Percentiles rank a stretch among this genome's conserved stretches.
These are phyloP conservation scores for Adelosebastes latens DNA, from an alignment of 2,797 vertebrate genomes.

Conservation along the genomic window DNA sequence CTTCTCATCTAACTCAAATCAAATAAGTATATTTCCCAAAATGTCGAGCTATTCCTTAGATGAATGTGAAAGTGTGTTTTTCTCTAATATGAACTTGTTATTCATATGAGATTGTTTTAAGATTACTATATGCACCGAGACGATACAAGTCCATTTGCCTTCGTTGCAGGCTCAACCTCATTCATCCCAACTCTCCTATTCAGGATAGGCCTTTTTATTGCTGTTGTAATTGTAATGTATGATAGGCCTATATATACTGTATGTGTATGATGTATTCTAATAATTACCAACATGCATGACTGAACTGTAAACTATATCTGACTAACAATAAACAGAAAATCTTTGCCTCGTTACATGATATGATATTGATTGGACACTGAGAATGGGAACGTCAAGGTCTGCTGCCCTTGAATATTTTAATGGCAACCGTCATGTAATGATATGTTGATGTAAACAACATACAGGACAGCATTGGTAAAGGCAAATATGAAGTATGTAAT, in stretches of 20 bases:
- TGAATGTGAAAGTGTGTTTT: neutral
- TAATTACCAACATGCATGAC: constrained; percentile 49
- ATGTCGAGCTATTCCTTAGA: neutral
- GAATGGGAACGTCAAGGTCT: constrained; percentile 30
- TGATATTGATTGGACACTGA: constrained; percentile 41
- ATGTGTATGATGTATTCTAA: constrained; percentile 32
- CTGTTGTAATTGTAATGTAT: constrained; percentile 17
- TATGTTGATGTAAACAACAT: neutral
- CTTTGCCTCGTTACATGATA: constrained; percentile 43
- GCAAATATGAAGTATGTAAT: neutral
- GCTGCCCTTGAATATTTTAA: constrained; percentile 39
- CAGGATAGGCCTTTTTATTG: constrained; percentile 1
- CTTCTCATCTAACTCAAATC: neutral
- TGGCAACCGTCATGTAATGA: constrained; percentile 7
- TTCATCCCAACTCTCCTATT: neutral
- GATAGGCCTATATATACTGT: neutral
- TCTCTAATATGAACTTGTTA: neutral
- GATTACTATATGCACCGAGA: neutral
- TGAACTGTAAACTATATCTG: constrained; percentile 49
- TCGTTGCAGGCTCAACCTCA: neutral
- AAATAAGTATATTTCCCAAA: neutral
- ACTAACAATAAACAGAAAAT: constrained; percentile 38
- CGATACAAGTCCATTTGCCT: neutral
- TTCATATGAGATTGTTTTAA: neutral
- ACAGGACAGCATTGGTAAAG: neutral